Evolutionary conservation across 2,113 vertebrate species (phyloP), one percentile per base, ranked within the genome.

Genomic region (Glaucidium brasilianum): DNA sequence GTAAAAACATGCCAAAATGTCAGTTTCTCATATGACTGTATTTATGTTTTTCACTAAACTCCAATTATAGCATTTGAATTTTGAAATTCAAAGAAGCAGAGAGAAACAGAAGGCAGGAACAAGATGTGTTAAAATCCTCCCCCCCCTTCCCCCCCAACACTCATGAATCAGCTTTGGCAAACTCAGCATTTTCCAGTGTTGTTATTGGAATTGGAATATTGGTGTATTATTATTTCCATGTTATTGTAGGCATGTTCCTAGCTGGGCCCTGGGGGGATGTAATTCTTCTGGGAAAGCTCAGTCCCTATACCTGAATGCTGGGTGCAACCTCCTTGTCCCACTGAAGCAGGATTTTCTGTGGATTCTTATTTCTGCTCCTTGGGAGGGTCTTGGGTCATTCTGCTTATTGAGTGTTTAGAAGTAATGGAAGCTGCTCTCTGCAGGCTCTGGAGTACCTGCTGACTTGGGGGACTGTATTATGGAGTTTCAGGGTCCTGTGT

Each of bases 51-150:
- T 88, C 78, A 52, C 87, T 85, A 53, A 18, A 17, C 15, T 92
- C 96, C 78, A 93, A 80, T 92, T 93, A 97, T 92, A 96, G 93
- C 82, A 85, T 66, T 45, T 88, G 45, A 69, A 92, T 94, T 88
- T 92, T 95, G 71, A 92, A 95, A 92, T 79, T 76, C 63, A 79
- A 85, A 94, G 73, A 69, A 93, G 74, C 32, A 45, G 75, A 68
- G 85, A 82, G 83, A 82, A 97, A 92, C 74, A 93, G 87, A 67
- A 76, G 88, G 67, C 58, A 93, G 82, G 85, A 90, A 37, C 7
- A 87, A 89, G 69, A 92, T 75, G 69, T 92, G 77, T 89, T 90
- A 90, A 96, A 88, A 32, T 27, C n/a, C n/a, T 9, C 1, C 2
- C 5, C 6, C 2, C 13, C 16, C 17, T n/a, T 30, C 37, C 35